These are phyloP conservation scores for Lasaia peninsularis DNA, from an alignment of 1,140 invertebrate genomes.

Conservation along the genomic window DNA sequence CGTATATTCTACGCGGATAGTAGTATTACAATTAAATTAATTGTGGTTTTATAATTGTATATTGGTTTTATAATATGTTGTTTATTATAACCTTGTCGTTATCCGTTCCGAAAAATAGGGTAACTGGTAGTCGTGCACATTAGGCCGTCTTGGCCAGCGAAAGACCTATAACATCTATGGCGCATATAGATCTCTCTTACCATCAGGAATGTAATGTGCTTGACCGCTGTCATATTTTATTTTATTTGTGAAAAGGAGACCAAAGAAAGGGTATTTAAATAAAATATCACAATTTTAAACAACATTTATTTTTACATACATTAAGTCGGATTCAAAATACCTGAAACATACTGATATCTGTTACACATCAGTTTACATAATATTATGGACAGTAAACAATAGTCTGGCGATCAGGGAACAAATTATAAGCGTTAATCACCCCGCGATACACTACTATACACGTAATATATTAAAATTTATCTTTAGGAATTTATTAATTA, in stretches of 20 bases:
- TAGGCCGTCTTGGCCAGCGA: no score
- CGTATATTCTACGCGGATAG: no score
- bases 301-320: conserved; percentile 77
- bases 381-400: conserved; percentile 69
- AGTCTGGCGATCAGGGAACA: conserved; percentile 34
- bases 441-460: conserved; percentile 72
- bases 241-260: not conserved
- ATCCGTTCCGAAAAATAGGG: no score
- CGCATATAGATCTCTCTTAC: no score
- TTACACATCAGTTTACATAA: conserved; percentile 72
- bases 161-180: no score
- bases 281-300: conserved; percentile 70
- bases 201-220: no score
- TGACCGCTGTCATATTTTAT: no score
- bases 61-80: no score
- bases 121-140: no score
- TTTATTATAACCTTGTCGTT: no score
- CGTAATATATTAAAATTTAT: conserved; percentile 72
- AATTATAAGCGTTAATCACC: conserved; percentile 63
- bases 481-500: conserved; percentile 73
- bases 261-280: conserved; percentile 30
- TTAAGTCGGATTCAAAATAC: conserved; percentile 76
- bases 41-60: no score
- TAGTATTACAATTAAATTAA: no score
- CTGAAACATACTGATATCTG: conserved; percentile 74